Evolutionary conservation across 1,140 invertebrate genomes (phyloP).

Genomic region (Lordiphosa clarofinis): DNA sequence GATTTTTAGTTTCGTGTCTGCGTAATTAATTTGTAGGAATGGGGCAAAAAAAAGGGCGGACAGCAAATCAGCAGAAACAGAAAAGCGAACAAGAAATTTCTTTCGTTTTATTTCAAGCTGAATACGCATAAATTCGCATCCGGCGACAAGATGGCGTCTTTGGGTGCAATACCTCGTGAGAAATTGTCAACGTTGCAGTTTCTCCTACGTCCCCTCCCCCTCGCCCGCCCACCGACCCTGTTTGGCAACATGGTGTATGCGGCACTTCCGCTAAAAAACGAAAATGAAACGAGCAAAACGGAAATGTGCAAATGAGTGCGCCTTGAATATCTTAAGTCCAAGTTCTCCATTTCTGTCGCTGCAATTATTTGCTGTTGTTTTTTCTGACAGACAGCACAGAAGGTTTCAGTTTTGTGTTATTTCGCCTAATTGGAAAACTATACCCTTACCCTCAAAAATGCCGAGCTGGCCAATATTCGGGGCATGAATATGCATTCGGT

Average conservation of each 20-base stretch:
- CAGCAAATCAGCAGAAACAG: constrained; percentile 38
- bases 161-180: constrained; percentile 20
- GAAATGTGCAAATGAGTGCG: constrained; percentile 12
- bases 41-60: constrained; percentile 24
- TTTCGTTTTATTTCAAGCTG: constrained; percentile 29
- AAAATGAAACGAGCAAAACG: constrained; percentile 1
- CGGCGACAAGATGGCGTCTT: constrained; percentile 48
- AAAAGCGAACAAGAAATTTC: constrained; percentile 12
- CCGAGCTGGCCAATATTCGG: background rate
- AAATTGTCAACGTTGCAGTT: constrained; percentile 45
- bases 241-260: constrained; percentile 14
- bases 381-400: constrained; percentile 1
- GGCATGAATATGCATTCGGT: constrained; percentile 27
- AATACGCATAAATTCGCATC: constrained; percentile 62
- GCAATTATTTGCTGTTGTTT: constrained; percentile 10
- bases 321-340: constrained; percentile 14
- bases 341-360: constrained; percentile 1
- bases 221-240: background rate
- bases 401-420: constrained; percentile 5
- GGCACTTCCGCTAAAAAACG: constrained; percentile 10
- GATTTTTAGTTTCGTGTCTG: constrained; percentile 22
- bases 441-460: constrained; percentile 8
- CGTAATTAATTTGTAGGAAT: constrained; percentile 49
- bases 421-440: constrained; percentile 15
- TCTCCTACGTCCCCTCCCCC: background rate